phyloP scores from a whole-genome alignment of 2,113 vertebrate genomes.

The Halcyon malimbica region DNA sequence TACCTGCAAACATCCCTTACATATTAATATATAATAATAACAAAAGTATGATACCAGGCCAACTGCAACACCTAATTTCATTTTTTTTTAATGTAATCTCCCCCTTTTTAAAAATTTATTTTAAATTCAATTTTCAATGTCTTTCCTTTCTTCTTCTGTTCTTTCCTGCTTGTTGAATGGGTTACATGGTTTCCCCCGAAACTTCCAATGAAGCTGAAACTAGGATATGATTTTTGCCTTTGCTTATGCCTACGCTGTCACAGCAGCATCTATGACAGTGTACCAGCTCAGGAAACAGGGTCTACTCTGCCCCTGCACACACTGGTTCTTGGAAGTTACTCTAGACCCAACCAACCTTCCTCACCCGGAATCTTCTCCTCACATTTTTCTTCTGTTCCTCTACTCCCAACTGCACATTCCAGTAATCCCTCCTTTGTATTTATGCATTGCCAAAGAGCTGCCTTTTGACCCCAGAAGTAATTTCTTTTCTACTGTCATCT shows the following conservation, averaged over 20 bases:
- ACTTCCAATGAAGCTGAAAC: neutral
- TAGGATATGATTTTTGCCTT: neutral
- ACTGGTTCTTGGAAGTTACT: neutral
- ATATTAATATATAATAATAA: slow-evolving; percentile 19
- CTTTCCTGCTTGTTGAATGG: neutral
- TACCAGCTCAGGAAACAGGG: neutral
- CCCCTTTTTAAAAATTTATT: neutral
- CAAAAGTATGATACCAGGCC: neutral
- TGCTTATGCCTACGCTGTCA: neutral
- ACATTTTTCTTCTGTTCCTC: neutral
- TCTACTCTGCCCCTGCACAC: neutral
- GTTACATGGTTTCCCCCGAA: neutral
- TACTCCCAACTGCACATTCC: neutral
- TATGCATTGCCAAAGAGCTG: neutral
- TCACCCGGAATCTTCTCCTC: neutral
- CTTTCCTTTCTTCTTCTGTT: neutral
- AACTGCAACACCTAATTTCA: neutral
- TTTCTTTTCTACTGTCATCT: neutral
- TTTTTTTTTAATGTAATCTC: neutral
- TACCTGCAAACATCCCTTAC: slow-evolving; percentile 7
- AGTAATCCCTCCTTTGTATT: neutral
- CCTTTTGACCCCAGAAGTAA: neutral
- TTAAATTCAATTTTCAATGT: neutral
- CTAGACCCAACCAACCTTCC: neutral
- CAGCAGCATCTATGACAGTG: neutral